Conservation (phyloP, 2,797 vertebrate species). For the Urocyon cinereoargenteus region DNA sequence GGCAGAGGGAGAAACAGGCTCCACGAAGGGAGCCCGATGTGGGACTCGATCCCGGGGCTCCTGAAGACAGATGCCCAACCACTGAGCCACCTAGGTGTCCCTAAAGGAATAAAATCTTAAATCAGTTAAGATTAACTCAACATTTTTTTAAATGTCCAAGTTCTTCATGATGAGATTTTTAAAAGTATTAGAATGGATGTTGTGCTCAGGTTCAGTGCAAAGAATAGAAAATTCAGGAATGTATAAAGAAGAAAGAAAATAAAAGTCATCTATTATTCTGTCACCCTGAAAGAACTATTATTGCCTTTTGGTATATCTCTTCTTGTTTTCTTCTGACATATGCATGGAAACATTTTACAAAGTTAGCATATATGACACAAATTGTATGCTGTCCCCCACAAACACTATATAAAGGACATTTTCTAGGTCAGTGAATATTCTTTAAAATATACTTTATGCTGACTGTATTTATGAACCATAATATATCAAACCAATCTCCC, state of each 20-base stretch:
- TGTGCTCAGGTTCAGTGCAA: not conserved
- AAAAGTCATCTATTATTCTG: not conserved
- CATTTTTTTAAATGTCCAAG: not conserved
- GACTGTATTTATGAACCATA: not conserved
- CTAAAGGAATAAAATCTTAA: not conserved
- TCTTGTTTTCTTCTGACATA: not conserved
- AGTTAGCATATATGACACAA: not conserved
- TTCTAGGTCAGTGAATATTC: constrained; percentile 9
- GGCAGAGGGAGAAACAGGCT: too few relatives aligned
- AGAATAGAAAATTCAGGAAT: constrained; percentile 43
- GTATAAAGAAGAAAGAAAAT: constrained; percentile 1
- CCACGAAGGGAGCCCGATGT: too few relatives aligned
- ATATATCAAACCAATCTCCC: not conserved
- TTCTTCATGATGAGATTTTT: constrained; percentile 8
- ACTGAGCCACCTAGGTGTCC: too few relatives aligned
- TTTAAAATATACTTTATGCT: constrained; percentile 50
- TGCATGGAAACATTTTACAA: not conserved
- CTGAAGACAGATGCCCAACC: too few relatives aligned
- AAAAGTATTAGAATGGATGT: not conserved
- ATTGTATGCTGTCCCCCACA: not conserved
- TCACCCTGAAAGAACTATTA: not conserved
- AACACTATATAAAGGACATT: not conserved
- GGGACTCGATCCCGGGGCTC: too few relatives aligned
- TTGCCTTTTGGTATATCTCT: not conserved
- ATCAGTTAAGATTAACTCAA: constrained; percentile 29